Evolutionary conservation across 2,797 vertebrate species (phyloP), one percentile per base, ranked within the genome.

Genomic region (Macroramphosus scolopax): DNA sequence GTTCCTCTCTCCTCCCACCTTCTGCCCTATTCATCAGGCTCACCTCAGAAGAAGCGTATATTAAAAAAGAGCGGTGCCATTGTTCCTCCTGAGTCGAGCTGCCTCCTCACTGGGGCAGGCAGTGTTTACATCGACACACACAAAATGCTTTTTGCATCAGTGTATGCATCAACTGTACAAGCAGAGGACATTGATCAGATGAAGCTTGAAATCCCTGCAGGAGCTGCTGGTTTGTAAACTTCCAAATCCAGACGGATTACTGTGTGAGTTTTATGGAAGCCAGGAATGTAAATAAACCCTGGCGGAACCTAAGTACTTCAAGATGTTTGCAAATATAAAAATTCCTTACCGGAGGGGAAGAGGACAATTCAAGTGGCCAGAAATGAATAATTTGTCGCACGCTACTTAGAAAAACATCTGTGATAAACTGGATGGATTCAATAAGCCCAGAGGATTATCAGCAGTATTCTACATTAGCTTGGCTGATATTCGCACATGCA

Each of bases 1-100:
- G 64, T 72, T 72, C 62, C 49, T 66, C 51, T 18, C 78, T 69
- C 61, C 68, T 68, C 72, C 72, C 72, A 68, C 77, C 65, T 54
- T 66, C 51, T 43, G 53, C 47, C 81, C 92, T 70, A 68, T 92
- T 92, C 92, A 94, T 91, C 90, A 92, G 85, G 86, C 89, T 90
- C 91, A 89, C 90, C 90, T 92, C 91, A 86, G 69, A 60, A 51
- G 43, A 56, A 52, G 63, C 83, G 88, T 60, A 92, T 92, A 91
- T 88, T 70, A 84, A 55, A 62, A 68, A 75, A 62, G 68, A 63
- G 55, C 83, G 72, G 70, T 39, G 49, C 60, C 64, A 73, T 78
- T 85, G 80, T 84, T 73, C 58, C 33, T 41, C 31, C 44, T 45
- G 61, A 71, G 60, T 63, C 68, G 31, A 20, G 34, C 54, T 66